Evolutionary conservation across 2,113 vertebrate genomes (phyloP).

Genomic region (Rhinogobius similis): DNA sequence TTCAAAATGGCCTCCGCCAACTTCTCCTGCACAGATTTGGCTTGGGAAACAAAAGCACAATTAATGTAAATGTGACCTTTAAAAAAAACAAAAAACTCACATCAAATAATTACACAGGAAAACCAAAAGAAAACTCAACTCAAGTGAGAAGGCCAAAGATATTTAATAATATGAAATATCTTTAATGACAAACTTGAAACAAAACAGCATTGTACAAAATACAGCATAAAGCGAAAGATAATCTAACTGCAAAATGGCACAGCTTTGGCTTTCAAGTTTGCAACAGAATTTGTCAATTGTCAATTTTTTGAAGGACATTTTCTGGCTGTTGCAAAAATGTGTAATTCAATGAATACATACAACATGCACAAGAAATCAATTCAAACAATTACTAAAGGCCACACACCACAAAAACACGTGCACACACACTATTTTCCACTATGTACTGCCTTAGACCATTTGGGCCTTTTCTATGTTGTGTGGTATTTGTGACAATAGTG

Average conservation of each 20-base stretch:
- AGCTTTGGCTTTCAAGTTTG: background rate
- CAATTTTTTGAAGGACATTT: background rate
- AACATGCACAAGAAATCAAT: background rate
- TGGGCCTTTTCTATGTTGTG: background rate
- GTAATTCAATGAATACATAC: background rate
- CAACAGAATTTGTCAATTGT: background rate
- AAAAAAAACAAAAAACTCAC: background rate
- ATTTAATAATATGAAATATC: conserved; percentile 4
- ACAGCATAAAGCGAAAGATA: conserved; percentile 34
- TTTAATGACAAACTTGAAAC: conserved; percentile 58
- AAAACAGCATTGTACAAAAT: conserved; percentile 30
- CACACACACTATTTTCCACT: conserved; percentile 45
- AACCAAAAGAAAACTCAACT: conserved; percentile 1
- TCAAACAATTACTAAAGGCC: background rate
- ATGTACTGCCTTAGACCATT: conserved; percentile 2
- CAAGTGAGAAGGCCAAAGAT: background rate
- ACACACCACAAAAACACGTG: background rate
- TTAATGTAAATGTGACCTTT: conserved; percentile 5
- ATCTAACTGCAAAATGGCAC: conserved; percentile 6
- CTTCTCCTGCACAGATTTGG: conserved; percentile 83
- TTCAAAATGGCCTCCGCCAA: conserved; percentile 70
- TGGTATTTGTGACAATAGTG: conserved; percentile 40
- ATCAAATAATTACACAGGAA: background rate
- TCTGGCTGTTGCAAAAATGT: background rate
- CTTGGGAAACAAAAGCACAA: conserved; percentile 52